Evolutionary conservation across 2,113 vertebrate genomes (phyloP), one percentile per base, ranked within the genome.

Genomic region (Terrapene triunguis): DNA sequence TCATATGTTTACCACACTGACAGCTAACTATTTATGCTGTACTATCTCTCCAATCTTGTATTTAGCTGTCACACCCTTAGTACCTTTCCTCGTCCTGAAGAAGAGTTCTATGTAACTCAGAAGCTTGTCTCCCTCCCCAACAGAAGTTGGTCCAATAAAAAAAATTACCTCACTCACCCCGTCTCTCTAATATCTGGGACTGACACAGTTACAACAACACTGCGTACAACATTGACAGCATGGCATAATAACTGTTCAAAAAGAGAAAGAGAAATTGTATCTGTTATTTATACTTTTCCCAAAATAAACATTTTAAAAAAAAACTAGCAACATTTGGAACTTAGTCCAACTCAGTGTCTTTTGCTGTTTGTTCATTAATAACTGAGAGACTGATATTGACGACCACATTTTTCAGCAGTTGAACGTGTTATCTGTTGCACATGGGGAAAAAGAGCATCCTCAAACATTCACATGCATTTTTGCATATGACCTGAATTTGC

Each of bases 261-360:
- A 93, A 93, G 27, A 78, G 57, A 90, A 44, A 97, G 87, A 90
- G 57, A 97, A 85, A 97, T 96, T 93, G 93, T 97, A 97, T 95
- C 94, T 91, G 51, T 88, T 35, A 47, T 93, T 91, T 96, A 85
- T 97, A 89, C 96, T 97, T 94, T n/a, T 65, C 79, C 32, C 35
- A 29, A 53, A 87, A 79, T 93, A 96, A 97, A 96, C 85, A 84
- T 87, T 54, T 54, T 21, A 74, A 88, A 85, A 93, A 96, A 72
- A 48, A 84, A 92, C 94, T 38, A 94, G 95, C 96, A 97, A 92
- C 78, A 93, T 14, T 3, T 32, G 80, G 74, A 78, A 72, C 38
- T 93, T 94, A 82, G 84, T 50, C 22, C 7, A 59, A 65, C 92
- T 92, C 89, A 82, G 14, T 6, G 16, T 48, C 48, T 93, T 96